Evolutionary conservation across 2,113 vertebrate genomes (phyloP).

Genomic region (Cercocebus atys): DNA sequence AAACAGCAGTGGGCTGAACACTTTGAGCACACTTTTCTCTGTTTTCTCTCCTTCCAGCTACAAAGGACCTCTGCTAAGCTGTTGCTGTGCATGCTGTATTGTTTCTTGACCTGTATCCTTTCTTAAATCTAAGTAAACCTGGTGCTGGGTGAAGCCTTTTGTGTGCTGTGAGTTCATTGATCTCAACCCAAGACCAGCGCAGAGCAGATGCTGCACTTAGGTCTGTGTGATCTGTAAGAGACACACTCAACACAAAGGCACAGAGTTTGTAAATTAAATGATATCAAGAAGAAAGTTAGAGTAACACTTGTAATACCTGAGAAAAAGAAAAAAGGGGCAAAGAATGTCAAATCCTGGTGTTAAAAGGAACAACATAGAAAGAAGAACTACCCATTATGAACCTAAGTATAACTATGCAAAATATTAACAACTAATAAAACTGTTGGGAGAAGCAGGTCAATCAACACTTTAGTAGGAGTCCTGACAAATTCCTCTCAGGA

Average conservation of each 20-base stretch:
- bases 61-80: neutral
- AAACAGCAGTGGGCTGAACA: neutral
- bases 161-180: neutral
- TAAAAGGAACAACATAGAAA: neutral
- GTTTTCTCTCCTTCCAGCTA: neutral
- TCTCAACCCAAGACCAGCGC: neutral
- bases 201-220: neutral
- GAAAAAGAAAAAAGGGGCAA: neutral
- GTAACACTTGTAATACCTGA: neutral
- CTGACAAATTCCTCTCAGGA: neutral
- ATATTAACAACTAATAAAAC: neutral
- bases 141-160: neutral
- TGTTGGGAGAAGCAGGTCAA: neutral
- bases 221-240: neutral
- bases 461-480: neutral
- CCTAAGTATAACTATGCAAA: neutral
- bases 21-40: neutral
- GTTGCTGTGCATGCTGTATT: neutral
- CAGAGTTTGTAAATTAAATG: neutral
- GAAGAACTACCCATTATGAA: neutral
- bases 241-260: neutral
- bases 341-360: neutral
- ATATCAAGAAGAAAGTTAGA: slow-evolving; percentile 5
- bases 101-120: neutral
- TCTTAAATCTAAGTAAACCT: neutral